Evolutionary conservation across 2,113 vertebrate genomes (phyloP).

Genomic region (Benitochromis conjunctus): DNA sequence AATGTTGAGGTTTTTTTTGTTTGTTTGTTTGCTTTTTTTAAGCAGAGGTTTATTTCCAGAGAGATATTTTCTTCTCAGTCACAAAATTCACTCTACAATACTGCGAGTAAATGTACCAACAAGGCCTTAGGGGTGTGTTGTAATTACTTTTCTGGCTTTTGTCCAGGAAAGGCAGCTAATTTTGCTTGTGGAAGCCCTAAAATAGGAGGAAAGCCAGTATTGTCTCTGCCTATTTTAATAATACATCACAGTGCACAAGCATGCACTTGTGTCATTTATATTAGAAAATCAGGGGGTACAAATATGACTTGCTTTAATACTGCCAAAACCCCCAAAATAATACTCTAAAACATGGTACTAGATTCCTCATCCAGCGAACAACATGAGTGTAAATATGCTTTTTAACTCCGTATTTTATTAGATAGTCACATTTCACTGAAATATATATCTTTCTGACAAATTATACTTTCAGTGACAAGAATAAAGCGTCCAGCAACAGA

Average conservation of each 20-base stretch:
- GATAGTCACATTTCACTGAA: not conserved
- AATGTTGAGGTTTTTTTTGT: fast-evolving
- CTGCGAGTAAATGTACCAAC: conserved; percentile 28
- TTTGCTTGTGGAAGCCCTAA: not conserved
- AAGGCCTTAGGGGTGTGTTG: conserved; percentile 12
- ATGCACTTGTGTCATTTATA: not conserved
- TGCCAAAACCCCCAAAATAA: not conserved
- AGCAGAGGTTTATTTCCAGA: not conserved
- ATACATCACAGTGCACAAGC: not conserved
- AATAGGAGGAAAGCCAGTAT: conserved; percentile 8
- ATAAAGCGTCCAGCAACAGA: not conserved
- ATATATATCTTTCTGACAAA: not conserved
- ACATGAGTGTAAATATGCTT: not conserved
- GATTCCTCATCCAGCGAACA: not conserved
- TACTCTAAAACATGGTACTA: not conserved
- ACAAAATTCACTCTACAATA: not conserved
- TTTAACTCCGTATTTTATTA: not conserved
- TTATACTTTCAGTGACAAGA: not conserved
- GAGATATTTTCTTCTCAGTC: not conserved
- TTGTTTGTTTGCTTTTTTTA: not conserved
- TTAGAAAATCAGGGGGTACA: not conserved
- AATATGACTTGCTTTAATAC: not conserved
- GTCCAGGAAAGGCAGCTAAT: conserved; percentile 20
- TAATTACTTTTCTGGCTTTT: conserved; percentile 40
- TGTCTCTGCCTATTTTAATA: not conserved